Evolutionary conservation across 2,888 invertebrate genomes (phyloP), one percentile per base, ranked within the genome.

Genomic region (Ashinkailepas kermadecensis): DNA sequence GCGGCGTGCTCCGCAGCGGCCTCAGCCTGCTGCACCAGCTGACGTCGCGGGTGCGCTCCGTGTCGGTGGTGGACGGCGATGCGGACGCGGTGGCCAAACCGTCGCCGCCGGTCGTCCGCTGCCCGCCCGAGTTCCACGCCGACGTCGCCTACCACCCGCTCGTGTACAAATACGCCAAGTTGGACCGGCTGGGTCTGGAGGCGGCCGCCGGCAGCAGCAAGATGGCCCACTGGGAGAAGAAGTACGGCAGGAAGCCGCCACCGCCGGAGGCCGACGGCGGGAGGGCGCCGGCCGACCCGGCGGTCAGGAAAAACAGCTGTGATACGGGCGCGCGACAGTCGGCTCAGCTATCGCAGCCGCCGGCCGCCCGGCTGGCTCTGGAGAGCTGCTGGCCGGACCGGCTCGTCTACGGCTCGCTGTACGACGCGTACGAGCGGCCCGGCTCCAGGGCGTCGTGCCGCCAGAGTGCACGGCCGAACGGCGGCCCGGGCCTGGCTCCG

Each of bases 161-260:
- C 58, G 79, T 79, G 25, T 79, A 79, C 79, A 79, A 79, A 18
- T 79, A 79, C 58, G 79, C 79, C 15, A 21, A 58, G 79, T 23
- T 79, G 23, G 79, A 59, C 79, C n/a, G 79, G 25, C 23, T 13
- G 7, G 79, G 58, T 0, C 54, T 74, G 74, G 54, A 74, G 39
- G n/a, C 79, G 0, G 23, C 1, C 21, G 15, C 15, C 11, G 10
- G 15, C 21, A 67, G 13, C 23, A 58, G 58, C 23, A 79, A 79
- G 58, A 25, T 79, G 25, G 57, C 59, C 10, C 57, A 25, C 13
- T 79, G 79, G 79, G 79, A 79, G 79, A 58, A 79, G 79, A 79
- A 79, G 58, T 79, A 79, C 25, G 79, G 79, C 23, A n/a, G 58
- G 8, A 11, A 10, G 12, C 74, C 54, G 74, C 0, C 74, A 3